These are phyloP conservation scores for Grus americana DNA, from an alignment of 2,113 vertebrate genomes.

Conservation along the genomic window DNA sequence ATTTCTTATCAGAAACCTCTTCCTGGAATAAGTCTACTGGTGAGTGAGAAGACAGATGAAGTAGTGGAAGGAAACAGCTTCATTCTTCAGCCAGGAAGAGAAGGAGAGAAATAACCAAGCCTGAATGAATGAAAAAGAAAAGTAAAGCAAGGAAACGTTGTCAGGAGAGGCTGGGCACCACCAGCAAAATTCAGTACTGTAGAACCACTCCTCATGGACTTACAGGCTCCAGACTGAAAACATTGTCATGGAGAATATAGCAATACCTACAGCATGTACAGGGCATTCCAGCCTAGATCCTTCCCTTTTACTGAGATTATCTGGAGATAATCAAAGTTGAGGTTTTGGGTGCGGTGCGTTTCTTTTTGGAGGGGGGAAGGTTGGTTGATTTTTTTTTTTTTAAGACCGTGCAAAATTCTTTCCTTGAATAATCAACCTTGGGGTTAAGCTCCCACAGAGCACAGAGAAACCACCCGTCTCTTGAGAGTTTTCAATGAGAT, in stretches of 20 bases:
- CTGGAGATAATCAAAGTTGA: background rate
- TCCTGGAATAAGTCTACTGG: background rate
- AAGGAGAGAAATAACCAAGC: background rate
- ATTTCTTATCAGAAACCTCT: conserved; percentile 19
- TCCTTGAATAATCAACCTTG: background rate
- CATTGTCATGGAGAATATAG: background rate
- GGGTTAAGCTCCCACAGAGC: background rate
- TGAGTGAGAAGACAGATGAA: background rate
- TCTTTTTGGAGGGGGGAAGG: background rate
- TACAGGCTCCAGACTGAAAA: background rate
- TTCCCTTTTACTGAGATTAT: background rate
- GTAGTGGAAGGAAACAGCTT: background rate
- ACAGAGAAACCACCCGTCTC: background rate
- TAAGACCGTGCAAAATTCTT: background rate
- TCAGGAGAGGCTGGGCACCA: background rate
- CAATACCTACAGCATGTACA: background rate
- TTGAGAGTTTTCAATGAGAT: background rate
- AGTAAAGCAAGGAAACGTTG: background rate
- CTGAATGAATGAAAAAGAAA: background rate
- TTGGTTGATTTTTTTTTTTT: too few species aligned
- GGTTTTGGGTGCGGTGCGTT: background rate
- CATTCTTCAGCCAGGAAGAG: background rate
- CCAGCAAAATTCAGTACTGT: background rate
- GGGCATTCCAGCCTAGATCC: background rate
- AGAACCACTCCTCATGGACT: background rate